Evolutionary conservation across 2,888 invertebrate genomes (phyloP).

Genomic region (Melanotus villosus): DNA sequence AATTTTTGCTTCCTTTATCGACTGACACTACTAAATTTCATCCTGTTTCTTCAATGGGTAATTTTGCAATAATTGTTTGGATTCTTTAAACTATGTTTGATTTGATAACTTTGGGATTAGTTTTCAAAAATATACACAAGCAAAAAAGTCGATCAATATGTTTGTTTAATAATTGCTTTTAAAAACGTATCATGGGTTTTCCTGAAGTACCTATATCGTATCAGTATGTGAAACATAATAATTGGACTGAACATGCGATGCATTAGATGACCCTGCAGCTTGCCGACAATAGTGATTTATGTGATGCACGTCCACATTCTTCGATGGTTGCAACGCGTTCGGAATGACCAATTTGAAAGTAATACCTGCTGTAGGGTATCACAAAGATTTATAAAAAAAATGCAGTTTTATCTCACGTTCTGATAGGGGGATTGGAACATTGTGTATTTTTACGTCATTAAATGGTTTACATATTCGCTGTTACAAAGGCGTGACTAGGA

Average conservation of each 20-base stretch:
- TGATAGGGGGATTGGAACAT: conserved; percentile 18
- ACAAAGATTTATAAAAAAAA: conserved; percentile 56
- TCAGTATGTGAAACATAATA: conserved; percentile 31
- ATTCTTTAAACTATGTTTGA: no score
- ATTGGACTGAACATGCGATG: conserved; percentile 21
- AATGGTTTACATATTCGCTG: no score
- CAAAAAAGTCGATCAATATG: no score
- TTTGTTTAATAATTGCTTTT: neutral
- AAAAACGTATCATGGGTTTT: neutral
- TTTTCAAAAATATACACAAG: no score
- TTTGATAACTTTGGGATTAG: no score
- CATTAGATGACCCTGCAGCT: conserved; percentile 24
- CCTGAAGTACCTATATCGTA: neutral
- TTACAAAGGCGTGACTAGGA: no score
- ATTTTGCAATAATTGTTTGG: no score
- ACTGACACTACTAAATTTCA: no score
- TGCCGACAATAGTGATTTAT: conserved; percentile 50
- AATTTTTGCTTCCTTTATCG: no score
- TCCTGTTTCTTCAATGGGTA: no score
- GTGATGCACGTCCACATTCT: conserved; percentile 58
- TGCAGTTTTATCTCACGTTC: conserved; percentile 22
- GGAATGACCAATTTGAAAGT: conserved; percentile 57
- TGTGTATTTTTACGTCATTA: no score
- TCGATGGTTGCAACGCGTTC: conserved; percentile 56
- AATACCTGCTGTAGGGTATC: conserved; percentile 53